phyloP scores from a whole-genome alignment of 2,113 vertebrate species.

The Bubalus kerabau region DNA sequence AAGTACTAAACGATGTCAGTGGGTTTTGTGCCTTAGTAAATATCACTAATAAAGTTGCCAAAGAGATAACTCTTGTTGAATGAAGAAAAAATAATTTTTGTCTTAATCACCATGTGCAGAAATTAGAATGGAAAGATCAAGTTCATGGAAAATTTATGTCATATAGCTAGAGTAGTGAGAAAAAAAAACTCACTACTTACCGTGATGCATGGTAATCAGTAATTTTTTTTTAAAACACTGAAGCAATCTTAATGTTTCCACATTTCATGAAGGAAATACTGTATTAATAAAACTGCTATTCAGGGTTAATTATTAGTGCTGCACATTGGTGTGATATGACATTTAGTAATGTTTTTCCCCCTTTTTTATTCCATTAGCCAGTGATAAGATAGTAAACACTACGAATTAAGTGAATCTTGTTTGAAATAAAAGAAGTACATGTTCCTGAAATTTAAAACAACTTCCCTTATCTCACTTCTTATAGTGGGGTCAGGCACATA shows the following conservation, averaged over 20 bases:
- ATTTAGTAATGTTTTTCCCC: not conserved
- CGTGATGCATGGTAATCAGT: not conserved
- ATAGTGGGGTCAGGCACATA: not conserved
- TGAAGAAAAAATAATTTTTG: not conserved
- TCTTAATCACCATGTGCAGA: not conserved
- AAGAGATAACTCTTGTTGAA: not conserved
- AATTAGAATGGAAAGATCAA: slow-evolving; percentile 28
- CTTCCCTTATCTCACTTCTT: not conserved
- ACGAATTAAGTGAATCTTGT: not conserved
- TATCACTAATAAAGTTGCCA: not conserved
- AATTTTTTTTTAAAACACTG: not conserved
- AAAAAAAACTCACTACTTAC: not conserved
- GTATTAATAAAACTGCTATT: not conserved
- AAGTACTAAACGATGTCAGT: not conserved
- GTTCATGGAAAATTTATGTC: slow-evolving; percentile 12
- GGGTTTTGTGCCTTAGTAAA: slow-evolving; percentile 31
- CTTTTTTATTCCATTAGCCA: not conserved
- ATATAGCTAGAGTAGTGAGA: not conserved
- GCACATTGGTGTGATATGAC: not conserved
- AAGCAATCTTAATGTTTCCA: not conserved
- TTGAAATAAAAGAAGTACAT: not conserved
- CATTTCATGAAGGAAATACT: not conserved
- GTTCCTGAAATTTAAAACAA: not conserved
- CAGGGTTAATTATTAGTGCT: not conserved
- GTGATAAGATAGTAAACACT: not conserved